These are phyloP conservation scores for Colossoma macropomum DNA, from an alignment of 2,113 vertebrate genomes.

Conservation along the genomic window DNA sequence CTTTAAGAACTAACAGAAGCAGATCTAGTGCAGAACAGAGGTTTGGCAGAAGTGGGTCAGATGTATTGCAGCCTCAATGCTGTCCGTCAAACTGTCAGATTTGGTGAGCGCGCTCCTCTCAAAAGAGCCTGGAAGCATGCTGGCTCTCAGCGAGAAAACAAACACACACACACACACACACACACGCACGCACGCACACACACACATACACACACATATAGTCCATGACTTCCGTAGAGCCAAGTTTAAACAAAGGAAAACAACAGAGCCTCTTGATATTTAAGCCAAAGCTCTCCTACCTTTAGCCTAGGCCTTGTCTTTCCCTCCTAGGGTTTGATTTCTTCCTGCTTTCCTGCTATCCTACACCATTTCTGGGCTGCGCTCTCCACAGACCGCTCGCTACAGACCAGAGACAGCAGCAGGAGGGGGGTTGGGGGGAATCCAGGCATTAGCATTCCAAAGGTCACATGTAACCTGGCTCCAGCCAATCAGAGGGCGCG, in stretches of 20 bases:
- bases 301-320: constrained; percentile 52
- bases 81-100: constrained; percentile 49
- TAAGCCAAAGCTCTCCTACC: constrained; percentile 62
- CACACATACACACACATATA: constrained; percentile 31
- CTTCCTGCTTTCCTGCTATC: constrained; percentile 57
- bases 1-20: constrained; percentile 9
- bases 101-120: constrained; percentile 20
- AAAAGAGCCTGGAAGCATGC: constrained; percentile 51
- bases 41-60: constrained; percentile 41
- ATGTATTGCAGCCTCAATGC: constrained; percentile 36
- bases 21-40: constrained; percentile 1
- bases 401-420: constrained; percentile 59
- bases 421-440: constrained; percentile 43
- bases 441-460: constrained; percentile 77
- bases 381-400: constrained; percentile 61
- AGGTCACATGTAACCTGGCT: constrained; percentile 63
- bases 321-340: constrained; percentile 54
- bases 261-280: background rate
- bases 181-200: constrained; percentile 37
- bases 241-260: constrained; percentile 23
- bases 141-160: constrained; percentile 45
- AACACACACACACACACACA: constrained; percentile 39
- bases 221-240: background rate
- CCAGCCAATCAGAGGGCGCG: constrained; percentile 63
- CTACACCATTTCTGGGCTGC: constrained; percentile 73